Conservation (phyloP, 2,797 vertebrate genomes). For the Danio tinwini region DNA sequence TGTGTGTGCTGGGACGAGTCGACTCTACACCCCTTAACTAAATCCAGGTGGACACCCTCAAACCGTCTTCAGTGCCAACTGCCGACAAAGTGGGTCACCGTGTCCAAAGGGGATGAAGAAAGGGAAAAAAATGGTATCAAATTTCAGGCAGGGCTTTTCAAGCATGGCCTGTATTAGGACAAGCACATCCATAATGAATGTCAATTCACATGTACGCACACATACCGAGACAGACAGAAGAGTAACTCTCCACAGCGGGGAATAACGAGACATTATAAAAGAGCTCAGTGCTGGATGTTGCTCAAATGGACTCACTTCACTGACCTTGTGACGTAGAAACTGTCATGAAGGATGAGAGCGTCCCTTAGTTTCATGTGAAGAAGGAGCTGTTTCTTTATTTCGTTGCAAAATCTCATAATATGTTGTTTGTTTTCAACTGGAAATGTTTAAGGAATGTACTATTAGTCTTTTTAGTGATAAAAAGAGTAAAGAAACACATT, state of each 20-base stretch:
- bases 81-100: constrained; percentile 70
- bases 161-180: constrained; percentile 30
- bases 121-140: constrained; percentile 15
- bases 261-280: constrained; percentile 38
- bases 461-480: background rate
- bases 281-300: constrained; percentile 24
- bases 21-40: constrained; percentile 69
- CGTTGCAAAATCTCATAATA: background rate
- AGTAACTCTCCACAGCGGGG: constrained; percentile 25
- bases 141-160: constrained; percentile 44
- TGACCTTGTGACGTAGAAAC: constrained; percentile 61
- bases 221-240: constrained; percentile 14
- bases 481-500: background rate
- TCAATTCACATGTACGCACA: constrained; percentile 40
- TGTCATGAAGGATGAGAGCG: background rate
- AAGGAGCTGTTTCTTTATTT: background rate
- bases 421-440: background rate
- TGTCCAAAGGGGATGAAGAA: constrained; percentile 46
- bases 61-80: constrained; percentile 60
- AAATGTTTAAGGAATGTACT: background rate
- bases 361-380: background rate
- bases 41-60: constrained; percentile 70
- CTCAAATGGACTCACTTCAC: constrained; percentile 59
- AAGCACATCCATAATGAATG: constrained; percentile 46
- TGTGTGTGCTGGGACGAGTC: constrained; percentile 60